Base-by-base conservation (phyloP, 2,113 vertebrate species). In the Cebidichthys violaceus region DNA sequence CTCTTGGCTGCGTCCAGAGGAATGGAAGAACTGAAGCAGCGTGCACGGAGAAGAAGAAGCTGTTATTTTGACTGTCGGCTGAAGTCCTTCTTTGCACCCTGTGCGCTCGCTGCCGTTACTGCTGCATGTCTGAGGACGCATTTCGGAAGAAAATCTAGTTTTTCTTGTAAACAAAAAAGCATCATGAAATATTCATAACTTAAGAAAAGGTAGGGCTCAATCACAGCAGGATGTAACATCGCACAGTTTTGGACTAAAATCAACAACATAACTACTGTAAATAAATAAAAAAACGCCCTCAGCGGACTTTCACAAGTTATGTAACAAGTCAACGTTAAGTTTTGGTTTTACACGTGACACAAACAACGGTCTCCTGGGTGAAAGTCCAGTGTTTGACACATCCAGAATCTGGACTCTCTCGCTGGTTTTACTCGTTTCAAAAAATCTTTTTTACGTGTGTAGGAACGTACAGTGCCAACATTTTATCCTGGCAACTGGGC, bases 1-100 rank as follows among this genome's bases (percentile, higher is more conserved):
- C 7, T 14, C 60, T 70, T 82, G 75, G 81, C 78, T 61, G 7
- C 6, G 68, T 86, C 52, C 50, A 52, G 57, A 71, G 75, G 45
- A 79, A 50, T 62, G 37, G 47, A 54, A 43, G 70, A 72, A 71
- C 4, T 22, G 22, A 39, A 64, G 10, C 29, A n/a, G 10, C 37
- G 9, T 15, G 37, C 59, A 18, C 29, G 54, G 70, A 82, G 59
- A 54, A 71, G 27, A 59, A 68, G 54, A 43, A 37, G 66, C 14
- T 61, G 37, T 80, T 77, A 22, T 69, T 81, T 69, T 8, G 20
- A 29, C 57, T 55, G 43, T 59, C 57, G 41, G 14, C 5, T 57
- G 57, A 45, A 17, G 45, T 69, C 55, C n/a, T 11, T 31, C 52
- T 31, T 62, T 11, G 54, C 57, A 61, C 27, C 27, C 14, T 37